Evolutionary conservation across 2,888 invertebrate genomes (phyloP).

Genomic region (Ellobium chinense): DNA sequence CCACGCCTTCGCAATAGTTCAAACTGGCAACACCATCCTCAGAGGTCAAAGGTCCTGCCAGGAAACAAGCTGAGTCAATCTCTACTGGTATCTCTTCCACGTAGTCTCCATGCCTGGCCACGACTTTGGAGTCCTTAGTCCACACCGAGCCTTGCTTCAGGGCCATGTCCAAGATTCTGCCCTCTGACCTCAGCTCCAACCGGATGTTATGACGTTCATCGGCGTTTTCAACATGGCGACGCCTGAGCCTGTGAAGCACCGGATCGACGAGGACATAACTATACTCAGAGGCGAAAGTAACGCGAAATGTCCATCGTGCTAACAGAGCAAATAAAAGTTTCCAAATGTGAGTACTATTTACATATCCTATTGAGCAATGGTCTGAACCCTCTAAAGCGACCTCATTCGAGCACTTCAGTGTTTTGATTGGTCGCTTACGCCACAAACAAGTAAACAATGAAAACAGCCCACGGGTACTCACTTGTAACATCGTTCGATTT

Average conservation of each 20-base stretch:
- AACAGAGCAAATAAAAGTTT: too few relatives aligned
- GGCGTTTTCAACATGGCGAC: background rate
- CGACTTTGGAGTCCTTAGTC: background rate
- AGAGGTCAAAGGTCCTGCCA: background rate
- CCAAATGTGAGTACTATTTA: too few relatives aligned
- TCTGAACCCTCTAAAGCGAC: too few relatives aligned
- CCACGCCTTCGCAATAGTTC: background rate
- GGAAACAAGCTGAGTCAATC: background rate
- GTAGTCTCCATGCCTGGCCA: background rate
- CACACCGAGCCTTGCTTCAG: background rate
- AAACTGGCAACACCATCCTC: background rate
- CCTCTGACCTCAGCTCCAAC: constrained; percentile 5
- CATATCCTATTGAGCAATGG: too few relatives aligned
- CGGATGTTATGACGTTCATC: background rate
- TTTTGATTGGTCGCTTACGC: too few relatives aligned
- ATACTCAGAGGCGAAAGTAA: too few relatives aligned
- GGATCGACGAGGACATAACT: too few relatives aligned
- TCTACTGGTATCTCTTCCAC: background rate
- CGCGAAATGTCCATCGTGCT: too few relatives aligned
- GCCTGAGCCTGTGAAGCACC: background rate
- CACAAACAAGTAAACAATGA: too few relatives aligned
- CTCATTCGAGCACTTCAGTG: too few relatives aligned
- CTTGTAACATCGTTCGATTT: too few relatives aligned
- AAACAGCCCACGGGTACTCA: too few relatives aligned
- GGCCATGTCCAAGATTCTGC: background rate